A percentile compares a stretch with the other conserved stretches of the same genome.
Conservation (phyloP, 2,888 invertebrate genomes). For the Heliconius charithonia region DNA sequence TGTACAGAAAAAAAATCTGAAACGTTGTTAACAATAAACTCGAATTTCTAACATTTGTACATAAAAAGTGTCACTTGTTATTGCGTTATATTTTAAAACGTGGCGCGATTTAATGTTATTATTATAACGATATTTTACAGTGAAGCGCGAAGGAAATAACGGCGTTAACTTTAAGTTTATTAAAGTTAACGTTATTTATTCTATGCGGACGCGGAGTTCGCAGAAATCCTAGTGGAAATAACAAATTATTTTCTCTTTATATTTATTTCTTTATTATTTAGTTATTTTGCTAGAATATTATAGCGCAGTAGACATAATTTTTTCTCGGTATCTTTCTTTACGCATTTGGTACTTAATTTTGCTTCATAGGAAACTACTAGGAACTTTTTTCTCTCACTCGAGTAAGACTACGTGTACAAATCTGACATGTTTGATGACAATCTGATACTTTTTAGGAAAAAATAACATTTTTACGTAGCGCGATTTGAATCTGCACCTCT, state of each 20-base stretch:
- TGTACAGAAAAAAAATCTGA: not conserved
- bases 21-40: not conserved
- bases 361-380: too few species aligned
- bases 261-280: not conserved
- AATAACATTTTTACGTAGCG: too few species aligned
- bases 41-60: not conserved
- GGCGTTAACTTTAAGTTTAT: conserved; percentile 15
- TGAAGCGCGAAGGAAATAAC: conserved; percentile 15
- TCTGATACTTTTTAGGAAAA: too few species aligned
- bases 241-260: not conserved
- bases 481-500: too few species aligned
- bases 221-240: not conserved
- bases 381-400: too few species aligned
- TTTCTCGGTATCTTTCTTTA: too few species aligned
- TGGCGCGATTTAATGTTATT: not conserved
- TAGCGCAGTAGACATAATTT: not conserved
- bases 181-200: conserved; percentile 30
- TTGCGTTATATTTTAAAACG: not conserved
- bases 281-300: not conserved
- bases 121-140: conserved; percentile 15
- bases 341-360: too few species aligned
- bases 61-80: not conserved
- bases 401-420: too few species aligned
- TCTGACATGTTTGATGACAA: too few species aligned
- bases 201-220: not conserved